Evolutionary conservation across 2,888 invertebrate species (phyloP).

Genomic region (Stenurella melanura): DNA sequence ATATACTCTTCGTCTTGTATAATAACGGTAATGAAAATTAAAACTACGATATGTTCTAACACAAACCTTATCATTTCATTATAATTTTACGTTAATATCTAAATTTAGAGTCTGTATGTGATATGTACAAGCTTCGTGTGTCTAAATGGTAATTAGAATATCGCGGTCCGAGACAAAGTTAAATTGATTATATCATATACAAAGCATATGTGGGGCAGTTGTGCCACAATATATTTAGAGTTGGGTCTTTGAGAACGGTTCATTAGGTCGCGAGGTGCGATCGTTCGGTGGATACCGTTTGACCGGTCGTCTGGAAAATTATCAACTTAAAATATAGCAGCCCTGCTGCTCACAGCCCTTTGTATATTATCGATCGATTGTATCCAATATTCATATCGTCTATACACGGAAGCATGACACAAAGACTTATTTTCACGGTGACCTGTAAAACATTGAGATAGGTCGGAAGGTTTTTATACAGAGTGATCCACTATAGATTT

Average conservation of each 20-base stretch:
- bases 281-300: slow-evolving; percentile 24
- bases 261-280: slow-evolving; percentile 26
- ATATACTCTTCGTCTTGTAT: too few relatives aligned
- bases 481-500: too few relatives aligned
- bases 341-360: slow-evolving; percentile 20
- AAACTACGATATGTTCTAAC: neutral
- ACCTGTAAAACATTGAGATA: slow-evolving; percentile 24
- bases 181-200: slow-evolving; percentile 1
- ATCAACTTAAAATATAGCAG: slow-evolving; percentile 28
- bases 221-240: slow-evolving; percentile 28
- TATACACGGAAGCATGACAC: neutral
- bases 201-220: slow-evolving; percentile 17
- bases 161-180: neutral
- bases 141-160: neutral
- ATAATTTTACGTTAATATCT: neutral
- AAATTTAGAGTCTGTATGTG: neutral
- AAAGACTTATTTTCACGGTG: slow-evolving; percentile 1
- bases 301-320: slow-evolving; percentile 40
- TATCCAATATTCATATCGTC: slow-evolving; percentile 10
- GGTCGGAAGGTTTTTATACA: slow-evolving; percentile 10
- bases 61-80: neutral
- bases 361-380: slow-evolving; percentile 33
- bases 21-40: too few relatives aligned
- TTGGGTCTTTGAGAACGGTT: slow-evolving; percentile 19
- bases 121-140: neutral